These are phyloP conservation scores for Dione vanillae DNA, from an alignment of 2,888 invertebrate species.

Conservation along the genomic window DNA sequence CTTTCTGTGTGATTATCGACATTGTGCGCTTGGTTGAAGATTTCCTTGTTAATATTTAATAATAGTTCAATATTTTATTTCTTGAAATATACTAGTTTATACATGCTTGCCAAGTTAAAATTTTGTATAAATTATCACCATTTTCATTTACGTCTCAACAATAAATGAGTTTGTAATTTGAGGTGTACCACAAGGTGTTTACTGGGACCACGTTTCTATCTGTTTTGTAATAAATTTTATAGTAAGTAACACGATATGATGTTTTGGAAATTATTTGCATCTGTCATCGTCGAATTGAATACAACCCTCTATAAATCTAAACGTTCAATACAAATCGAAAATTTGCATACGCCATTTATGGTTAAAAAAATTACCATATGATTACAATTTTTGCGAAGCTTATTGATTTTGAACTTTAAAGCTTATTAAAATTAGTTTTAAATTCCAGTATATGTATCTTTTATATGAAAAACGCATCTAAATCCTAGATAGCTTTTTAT, in stretches of 20 bases:
- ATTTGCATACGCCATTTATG: conserved; percentile 81
- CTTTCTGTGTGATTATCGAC: too few species aligned
- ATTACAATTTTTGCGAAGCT: conserved; percentile 46
- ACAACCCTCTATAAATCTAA: conserved; percentile 59
- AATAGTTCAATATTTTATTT: too few species aligned
- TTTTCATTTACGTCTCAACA: too few species aligned
- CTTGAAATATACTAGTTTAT: too few species aligned
- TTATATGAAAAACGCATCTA: conserved; percentile 37
- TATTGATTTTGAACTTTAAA: conserved; percentile 7
- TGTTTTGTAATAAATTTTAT: conserved; percentile 31
- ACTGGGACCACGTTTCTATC: background rate
- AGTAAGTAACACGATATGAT: conserved; percentile 72
- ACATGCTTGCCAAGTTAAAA: too few species aligned
- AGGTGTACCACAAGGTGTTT: background rate
- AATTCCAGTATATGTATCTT: conserved; percentile 28
- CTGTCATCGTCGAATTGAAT: conserved; percentile 78
- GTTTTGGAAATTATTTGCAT: conserved; percentile 69
- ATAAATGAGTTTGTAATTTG: background rate
- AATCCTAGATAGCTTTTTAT: conserved; percentile 56
- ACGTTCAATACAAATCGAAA: conserved; percentile 53
- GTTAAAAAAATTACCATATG: conserved; percentile 67
- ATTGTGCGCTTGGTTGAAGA: too few species aligned
- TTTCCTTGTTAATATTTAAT: too few species aligned
- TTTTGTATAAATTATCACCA: too few species aligned
- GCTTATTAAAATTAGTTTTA: conserved; percentile 40